phyloP scores from a whole-genome alignment of 1,140 invertebrate genomes.

The Trichoplusia ni region DNA sequence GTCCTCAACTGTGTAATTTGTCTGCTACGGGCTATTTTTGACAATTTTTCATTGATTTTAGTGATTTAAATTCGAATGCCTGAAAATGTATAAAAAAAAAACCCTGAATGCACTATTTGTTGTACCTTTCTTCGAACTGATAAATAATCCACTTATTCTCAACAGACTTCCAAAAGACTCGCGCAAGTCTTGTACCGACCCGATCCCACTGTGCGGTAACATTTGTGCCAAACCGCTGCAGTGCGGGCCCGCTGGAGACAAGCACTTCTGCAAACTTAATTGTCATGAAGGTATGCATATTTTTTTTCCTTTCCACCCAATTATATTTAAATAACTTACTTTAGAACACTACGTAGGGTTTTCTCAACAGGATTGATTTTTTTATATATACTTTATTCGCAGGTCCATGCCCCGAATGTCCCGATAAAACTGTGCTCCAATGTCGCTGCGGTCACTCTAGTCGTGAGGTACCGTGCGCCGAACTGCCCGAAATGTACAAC shows the following conservation, averaged over 20 bases:
- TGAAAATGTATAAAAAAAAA: too few relatives aligned
- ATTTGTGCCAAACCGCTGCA: constrained; percentile 89
- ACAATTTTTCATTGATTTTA: too few relatives aligned
- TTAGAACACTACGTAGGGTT: too few relatives aligned
- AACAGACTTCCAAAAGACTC: constrained; percentile 62
- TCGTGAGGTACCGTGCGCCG: constrained; percentile 90
- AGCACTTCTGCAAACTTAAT: constrained; percentile 71
- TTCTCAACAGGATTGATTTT: neutral
- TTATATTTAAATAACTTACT: too few relatives aligned
- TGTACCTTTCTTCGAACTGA: neutral
- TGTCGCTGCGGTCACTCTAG: constrained; percentile 96
- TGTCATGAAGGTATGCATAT: constrained; percentile 80
- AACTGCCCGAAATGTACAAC: constrained; percentile 86
- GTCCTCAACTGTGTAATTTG: too few relatives aligned
- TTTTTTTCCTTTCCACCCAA: too few relatives aligned
- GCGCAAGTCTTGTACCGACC: constrained; percentile 89
- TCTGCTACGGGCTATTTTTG: too few relatives aligned
- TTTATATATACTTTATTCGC: neutral
- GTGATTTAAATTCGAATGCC: too few relatives aligned
- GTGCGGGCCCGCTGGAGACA: constrained; percentile 89
- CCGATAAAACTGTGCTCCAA: constrained; percentile 87
- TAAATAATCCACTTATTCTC: neutral
- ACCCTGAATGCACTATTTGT: too few relatives aligned
- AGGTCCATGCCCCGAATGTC: constrained; percentile 92
- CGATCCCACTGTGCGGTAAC: constrained; percentile 92